A percentile compares a stretch with the other conserved stretches of the same genome.
Evolutionary conservation across 2,797 vertebrate species (phyloP).

Genomic region (Bothrops alternatus): DNA sequence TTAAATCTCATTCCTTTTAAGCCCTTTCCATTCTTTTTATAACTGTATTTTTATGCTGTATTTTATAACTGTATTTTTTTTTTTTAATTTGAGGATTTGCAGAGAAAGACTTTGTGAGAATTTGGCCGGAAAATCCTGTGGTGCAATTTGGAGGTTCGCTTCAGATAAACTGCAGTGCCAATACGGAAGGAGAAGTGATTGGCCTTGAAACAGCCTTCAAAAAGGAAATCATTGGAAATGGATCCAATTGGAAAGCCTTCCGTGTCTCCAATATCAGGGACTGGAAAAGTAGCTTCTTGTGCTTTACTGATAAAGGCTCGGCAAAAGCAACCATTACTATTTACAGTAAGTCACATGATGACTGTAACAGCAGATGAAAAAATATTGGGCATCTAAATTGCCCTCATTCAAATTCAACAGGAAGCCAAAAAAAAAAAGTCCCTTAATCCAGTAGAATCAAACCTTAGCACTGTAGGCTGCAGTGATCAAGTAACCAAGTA

Average conservation of each 20-base stretch:
- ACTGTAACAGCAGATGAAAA: neutral
- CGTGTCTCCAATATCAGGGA: neutral
- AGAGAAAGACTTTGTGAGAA: neutral
- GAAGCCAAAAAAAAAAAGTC: neutral
- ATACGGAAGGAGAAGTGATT: neutral
- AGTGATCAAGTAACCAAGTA: neutral
- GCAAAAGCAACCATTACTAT: neutral
- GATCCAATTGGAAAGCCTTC: slow-evolving; percentile 22
- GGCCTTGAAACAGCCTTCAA: slow-evolving; percentile 38
- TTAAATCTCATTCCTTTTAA: neutral
- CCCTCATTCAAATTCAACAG: neutral
- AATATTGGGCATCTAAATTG: neutral
- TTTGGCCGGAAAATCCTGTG: neutral
- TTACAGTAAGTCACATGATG: slow-evolving; percentile 51
- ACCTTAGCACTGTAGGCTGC: neutral
- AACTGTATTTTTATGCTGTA: neutral
- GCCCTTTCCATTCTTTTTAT: neutral
- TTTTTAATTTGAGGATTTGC: slow-evolving; percentile 7
- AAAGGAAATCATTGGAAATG: fast-evolving
- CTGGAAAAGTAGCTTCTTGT: fast-evolving
- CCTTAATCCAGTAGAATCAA: neutral
- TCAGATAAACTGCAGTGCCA: slow-evolving; percentile 35
- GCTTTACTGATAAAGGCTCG: fast-evolving
- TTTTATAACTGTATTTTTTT: neutral
- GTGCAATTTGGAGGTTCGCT: slow-evolving; percentile 6